A percentile compares a stretch with the other conserved stretches of the same genome.
phyloP scores from a whole-genome alignment of 2,113 vertebrate genomes.

The Sylvietta virens region DNA sequence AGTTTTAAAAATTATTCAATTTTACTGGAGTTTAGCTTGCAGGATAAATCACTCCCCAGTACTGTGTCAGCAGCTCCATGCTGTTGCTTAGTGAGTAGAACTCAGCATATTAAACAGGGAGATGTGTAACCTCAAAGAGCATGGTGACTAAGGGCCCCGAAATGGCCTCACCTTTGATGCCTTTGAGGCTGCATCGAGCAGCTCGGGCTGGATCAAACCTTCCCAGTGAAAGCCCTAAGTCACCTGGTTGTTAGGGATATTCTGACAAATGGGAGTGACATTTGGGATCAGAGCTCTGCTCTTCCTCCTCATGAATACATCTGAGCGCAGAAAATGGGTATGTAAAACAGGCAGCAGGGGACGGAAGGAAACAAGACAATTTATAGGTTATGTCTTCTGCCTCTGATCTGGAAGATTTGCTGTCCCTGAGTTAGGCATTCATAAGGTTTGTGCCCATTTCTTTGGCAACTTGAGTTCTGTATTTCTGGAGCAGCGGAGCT shows the following conservation, averaged over 20 bases:
- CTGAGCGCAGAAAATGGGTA: neutral
- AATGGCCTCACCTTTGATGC: neutral
- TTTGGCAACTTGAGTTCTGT: neutral
- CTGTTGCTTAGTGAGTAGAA: neutral
- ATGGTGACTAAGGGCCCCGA: neutral
- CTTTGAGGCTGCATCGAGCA: neutral
- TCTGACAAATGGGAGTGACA: neutral
- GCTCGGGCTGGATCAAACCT: neutral
- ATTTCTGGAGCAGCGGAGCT: neutral
- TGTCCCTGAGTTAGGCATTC: neutral
- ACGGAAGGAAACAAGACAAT: neutral
- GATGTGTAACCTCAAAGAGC: neutral
- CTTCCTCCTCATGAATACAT: neutral
- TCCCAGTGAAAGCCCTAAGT: neutral
- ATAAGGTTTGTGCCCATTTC: neutral
- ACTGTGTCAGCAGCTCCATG: neutral
- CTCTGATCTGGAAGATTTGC: neutral
- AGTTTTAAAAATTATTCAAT: conserved; percentile 36
- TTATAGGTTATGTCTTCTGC: neutral
- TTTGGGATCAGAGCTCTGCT: neutral
- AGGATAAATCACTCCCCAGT: neutral
- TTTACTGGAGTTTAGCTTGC: conserved; percentile 1
- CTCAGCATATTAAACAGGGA: neutral
- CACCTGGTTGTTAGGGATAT: neutral
- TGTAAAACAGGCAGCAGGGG: neutral